A percentile compares a stretch with the other conserved stretches of the same genome.
Evolutionary conservation across 2,888 invertebrate genomes (phyloP).

Genomic region (Heliconius erato): DNA sequence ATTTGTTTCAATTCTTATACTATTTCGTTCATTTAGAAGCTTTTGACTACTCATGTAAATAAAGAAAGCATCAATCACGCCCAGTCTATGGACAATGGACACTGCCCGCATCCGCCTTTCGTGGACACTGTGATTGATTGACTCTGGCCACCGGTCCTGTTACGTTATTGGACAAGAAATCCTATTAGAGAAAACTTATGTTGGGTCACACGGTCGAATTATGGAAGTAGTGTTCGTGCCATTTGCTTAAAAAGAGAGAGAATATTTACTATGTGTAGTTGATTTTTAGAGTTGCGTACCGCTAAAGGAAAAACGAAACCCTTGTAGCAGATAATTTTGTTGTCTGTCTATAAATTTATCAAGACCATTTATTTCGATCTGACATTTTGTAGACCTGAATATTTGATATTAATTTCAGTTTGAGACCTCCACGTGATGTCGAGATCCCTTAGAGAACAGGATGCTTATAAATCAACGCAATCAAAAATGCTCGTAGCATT

Average conservation of each 20-base stretch:
- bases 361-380: too few species aligned
- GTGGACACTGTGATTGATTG: conserved; percentile 41
- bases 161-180: conserved; percentile 20
- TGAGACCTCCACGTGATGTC: too few species aligned
- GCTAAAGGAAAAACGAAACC: too few species aligned
- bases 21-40: not conserved
- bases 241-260: not conserved
- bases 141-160: not conserved
- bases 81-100: conserved; percentile 27
- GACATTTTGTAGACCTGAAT: too few species aligned
- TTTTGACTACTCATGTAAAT: conserved; percentile 16
- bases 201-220: conserved; percentile 5
- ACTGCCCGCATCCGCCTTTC: conserved; percentile 40
- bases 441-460: too few species aligned
- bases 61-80: conserved; percentile 34
- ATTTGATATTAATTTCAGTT: too few species aligned
- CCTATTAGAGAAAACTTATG: conserved; percentile 18
- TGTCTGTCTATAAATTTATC: too few species aligned
- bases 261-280: too few species aligned
- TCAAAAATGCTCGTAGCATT: too few species aligned
- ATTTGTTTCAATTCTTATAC: not conserved
- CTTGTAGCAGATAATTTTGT: too few species aligned
- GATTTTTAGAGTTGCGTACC: too few species aligned
- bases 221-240: not conserved
- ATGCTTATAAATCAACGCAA: too few species aligned